Percentiles rank a stretch among this genome's conserved stretches.
Conservation (phyloP, 2,113 vertebrate species). For the human (Homo sapiens) region DNA sequence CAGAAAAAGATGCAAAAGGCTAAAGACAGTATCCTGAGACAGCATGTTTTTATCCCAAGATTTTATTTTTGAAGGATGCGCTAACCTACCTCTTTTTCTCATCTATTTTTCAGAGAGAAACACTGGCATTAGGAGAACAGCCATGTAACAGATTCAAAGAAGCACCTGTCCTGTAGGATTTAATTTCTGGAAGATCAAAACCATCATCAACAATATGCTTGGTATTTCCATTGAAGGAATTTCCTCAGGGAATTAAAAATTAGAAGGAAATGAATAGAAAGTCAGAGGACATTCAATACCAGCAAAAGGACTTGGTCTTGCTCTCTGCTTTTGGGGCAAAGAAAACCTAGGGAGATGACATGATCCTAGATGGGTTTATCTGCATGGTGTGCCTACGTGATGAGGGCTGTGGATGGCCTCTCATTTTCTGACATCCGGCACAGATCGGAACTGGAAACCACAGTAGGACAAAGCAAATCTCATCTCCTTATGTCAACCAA, state of each 20-base stretch:
- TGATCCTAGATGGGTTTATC: fast-evolving
- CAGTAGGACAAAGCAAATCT: no score
- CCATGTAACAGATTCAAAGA: neutral
- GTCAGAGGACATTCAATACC: no score
- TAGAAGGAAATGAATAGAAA: no score
- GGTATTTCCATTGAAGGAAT: neutral
- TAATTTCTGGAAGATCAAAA: neutral
- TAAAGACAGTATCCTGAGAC: neutral
- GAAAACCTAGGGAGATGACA: no score
- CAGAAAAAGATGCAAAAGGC: no score
- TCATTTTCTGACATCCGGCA: neutral
- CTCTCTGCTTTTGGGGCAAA: no score
- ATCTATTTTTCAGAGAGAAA: neutral
- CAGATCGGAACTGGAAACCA: neutral
- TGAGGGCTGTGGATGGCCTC: no score
- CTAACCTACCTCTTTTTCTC: neutral
- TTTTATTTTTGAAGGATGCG: neutral
- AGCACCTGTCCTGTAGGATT: neutral
- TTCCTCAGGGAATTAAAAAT: neutral
- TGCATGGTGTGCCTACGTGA: fast-evolving
- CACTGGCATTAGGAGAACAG: neutral
- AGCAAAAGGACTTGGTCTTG: no score
- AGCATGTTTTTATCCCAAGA: neutral
- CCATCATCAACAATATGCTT: no score
- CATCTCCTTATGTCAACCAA: no score